Percentiles rank a stretch among this genome's conserved stretches.
phyloP scores from a whole-genome alignment of 1,140 invertebrate species.

The Chymomyza costata region DNA sequence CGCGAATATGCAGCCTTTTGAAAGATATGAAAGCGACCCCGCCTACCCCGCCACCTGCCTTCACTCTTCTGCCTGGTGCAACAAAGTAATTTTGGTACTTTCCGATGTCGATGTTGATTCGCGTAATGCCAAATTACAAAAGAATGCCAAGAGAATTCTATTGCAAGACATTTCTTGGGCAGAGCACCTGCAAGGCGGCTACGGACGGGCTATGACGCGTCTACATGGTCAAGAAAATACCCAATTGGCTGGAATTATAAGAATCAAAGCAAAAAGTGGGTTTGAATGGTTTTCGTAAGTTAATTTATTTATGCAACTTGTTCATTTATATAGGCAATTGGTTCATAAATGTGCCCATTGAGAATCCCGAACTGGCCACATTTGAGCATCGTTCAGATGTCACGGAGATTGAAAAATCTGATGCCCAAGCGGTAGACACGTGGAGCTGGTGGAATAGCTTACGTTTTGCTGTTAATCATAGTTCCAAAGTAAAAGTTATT shows the following conservation, averaged over 20 bases:
- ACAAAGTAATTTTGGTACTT: slow-evolving; percentile 24
- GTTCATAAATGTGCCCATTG: slow-evolving; percentile 21
- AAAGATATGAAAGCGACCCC: slow-evolving; percentile 11
- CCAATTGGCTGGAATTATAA: slow-evolving; percentile 86
- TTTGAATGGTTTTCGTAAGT: too few species aligned
- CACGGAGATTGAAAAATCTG: slow-evolving; percentile 68
- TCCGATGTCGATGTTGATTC: slow-evolving; percentile 77
- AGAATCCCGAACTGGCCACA: slow-evolving; percentile 60
- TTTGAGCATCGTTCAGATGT: slow-evolving; percentile 81
- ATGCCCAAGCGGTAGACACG: slow-evolving; percentile 76
- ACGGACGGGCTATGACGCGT: slow-evolving; percentile 82
- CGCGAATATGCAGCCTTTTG: slow-evolving; percentile 7
- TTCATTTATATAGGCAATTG: slow-evolving; percentile 16
- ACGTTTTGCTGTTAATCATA: slow-evolving; percentile 83
- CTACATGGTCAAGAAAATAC: slow-evolving; percentile 79
- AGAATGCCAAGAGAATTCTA: slow-evolving; percentile 84
- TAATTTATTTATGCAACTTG: too few species aligned
- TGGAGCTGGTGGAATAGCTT: slow-evolving; percentile 93
- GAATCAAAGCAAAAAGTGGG: slow-evolving; percentile 80
- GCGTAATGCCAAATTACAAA: slow-evolving; percentile 77
- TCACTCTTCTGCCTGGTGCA: slow-evolving; percentile 62
- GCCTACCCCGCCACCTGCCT: slow-evolving; percentile 68
- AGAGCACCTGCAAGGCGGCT: slow-evolving; percentile 85
- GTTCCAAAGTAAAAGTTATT: slow-evolving; percentile 84
- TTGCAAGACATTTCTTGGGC: slow-evolving; percentile 88